A percentile compares a stretch with the other conserved stretches of the same genome.
These are phyloP conservation scores for Bubo bubo DNA, from an alignment of 2,113 vertebrate genomes.

Conservation along the genomic window DNA sequence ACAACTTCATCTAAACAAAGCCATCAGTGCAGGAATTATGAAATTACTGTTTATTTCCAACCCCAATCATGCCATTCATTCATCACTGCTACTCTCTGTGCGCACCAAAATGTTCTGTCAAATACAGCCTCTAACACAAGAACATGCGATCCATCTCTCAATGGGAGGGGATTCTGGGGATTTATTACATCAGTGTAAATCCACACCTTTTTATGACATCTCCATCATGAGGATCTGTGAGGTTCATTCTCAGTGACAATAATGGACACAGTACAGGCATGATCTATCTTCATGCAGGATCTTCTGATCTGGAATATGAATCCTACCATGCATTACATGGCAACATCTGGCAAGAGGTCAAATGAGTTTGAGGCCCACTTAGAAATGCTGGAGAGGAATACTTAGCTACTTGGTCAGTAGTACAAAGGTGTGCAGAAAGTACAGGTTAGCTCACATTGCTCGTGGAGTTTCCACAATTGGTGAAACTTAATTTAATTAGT, in stretches of 20 bases:
- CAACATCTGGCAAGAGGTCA: background rate
- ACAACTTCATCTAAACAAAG: background rate
- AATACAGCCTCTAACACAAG: background rate
- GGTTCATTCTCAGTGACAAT: background rate
- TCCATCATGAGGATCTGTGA: background rate
- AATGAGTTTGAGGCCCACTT: background rate
- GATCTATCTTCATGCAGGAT: background rate
- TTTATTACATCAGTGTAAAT: background rate
- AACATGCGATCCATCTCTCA: background rate
- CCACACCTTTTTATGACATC: background rate
- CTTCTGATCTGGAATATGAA: background rate
- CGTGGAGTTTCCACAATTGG: background rate
- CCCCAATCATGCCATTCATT: background rate
- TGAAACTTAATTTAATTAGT: conserved; percentile 9
- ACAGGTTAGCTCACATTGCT: background rate
- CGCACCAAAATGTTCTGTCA: background rate
- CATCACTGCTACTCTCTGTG: background rate
- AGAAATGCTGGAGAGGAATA: background rate
- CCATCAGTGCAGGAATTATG: background rate
- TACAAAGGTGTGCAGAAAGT: background rate
- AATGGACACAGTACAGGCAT: background rate
- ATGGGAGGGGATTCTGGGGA: background rate
- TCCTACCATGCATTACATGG: accelerated
- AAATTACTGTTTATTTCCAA: background rate
- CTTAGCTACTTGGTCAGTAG: background rate